Evolutionary conservation across 2,888 invertebrate species (phyloP), one percentile per base, ranked within the genome.

Genomic region (Microctonus brassicae): DNA sequence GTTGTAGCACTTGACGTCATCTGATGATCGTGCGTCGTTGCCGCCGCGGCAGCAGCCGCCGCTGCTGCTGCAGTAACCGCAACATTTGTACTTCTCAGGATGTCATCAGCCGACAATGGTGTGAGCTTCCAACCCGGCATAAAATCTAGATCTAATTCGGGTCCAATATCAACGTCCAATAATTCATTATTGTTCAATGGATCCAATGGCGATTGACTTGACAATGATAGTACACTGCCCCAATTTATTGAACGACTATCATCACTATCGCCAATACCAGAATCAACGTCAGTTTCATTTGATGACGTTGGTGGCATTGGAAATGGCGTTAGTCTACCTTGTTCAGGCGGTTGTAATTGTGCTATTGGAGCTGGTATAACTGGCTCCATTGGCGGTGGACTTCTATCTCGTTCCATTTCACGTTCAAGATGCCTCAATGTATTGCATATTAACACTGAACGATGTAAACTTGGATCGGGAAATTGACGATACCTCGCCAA

Each of bases 391-490:
- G 86, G 87, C 71, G 86, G 86, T 62, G 86, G 87, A 79, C 86
- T 87, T 61, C 85, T 90, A 86, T 92, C 93, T 72, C 91, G 89
- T 87, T 95, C 95, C 91, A 97, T 94, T 89, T 97, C 97, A 69
- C 94, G 91, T 88, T 97, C 97, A 84, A 97, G 93, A 86, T 93
- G 92, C 86, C 96, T 93, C 77, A 97, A 88, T 70, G 97, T 97
- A 88, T 97, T 97, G 90, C 96, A 96, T 83, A 97, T 97, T 75
- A 97, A 92, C 85, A 97, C 97, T 61, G 96, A 97, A 75, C 96
- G 93, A 81, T 95, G 92, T 73, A 97, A 89, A 74, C 95, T 95
- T 55, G 97, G 96, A 87, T 97, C 97, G 69, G 95, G 94, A 79
- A 94, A 94, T 88, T 96, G 96, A 69, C 96, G 92, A 83, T 95